Conservation (phyloP, 1,140 invertebrate genomes). For the Globodera ellingtonae region DNA sequence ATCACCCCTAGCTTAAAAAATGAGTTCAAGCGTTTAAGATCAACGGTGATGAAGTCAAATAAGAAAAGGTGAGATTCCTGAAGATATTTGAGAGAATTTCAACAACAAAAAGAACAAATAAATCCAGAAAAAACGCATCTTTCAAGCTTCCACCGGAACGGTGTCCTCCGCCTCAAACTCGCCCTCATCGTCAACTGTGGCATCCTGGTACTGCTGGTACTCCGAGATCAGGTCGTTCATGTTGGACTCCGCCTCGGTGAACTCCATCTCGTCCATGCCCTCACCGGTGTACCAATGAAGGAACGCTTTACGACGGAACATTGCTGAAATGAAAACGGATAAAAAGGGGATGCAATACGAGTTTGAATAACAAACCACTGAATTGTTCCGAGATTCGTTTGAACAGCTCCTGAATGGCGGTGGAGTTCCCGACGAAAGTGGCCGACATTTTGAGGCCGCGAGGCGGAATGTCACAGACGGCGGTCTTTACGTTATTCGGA, state of each 20-base stretch:
- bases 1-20: too few relatives aligned
- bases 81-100: too few relatives aligned
- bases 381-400: slow-evolving; percentile 66
- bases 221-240: slow-evolving; percentile 81
- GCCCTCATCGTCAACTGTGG: slow-evolving; percentile 59
- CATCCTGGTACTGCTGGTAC: slow-evolving; percentile 73
- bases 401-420: slow-evolving; percentile 73
- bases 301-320: slow-evolving; percentile 87
- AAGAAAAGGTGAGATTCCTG: too few relatives aligned
- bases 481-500: slow-evolving; percentile 64
- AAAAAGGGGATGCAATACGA: background rate
- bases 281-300: slow-evolving; percentile 82
- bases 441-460: slow-evolving; percentile 67
- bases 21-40: too few relatives aligned
- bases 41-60: too few relatives aligned
- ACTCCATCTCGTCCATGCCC: slow-evolving; percentile 72
- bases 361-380: slow-evolving; percentile 17
- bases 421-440: slow-evolving; percentile 68
- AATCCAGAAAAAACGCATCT: too few relatives aligned
- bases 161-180: slow-evolving; percentile 48
- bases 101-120: too few relatives aligned
- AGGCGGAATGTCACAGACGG: slow-evolving; percentile 68
- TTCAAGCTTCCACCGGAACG: background rate
- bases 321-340: slow-evolving; percentile 69
- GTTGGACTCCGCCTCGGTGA: slow-evolving; percentile 76